phyloP scores from a whole-genome alignment of 2,888 invertebrate genomes.

The Octonoba sinensis region DNA sequence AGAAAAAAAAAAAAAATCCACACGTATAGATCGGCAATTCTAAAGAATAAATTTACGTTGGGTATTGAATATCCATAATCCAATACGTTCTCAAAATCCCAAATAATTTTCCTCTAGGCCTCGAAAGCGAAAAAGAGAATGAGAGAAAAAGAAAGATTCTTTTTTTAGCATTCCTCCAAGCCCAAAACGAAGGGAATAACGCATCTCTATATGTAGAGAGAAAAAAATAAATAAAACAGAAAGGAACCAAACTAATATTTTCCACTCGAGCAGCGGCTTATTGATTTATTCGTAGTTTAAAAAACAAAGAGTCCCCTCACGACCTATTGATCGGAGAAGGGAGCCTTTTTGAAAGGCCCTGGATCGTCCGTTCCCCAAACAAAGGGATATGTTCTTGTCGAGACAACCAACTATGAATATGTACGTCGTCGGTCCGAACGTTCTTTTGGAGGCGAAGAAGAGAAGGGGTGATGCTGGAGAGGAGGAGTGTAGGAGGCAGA shows the following conservation, averaged over 20 bases:
- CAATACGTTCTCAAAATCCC: slow-evolving; percentile 62
- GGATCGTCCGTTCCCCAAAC: slow-evolving; percentile 36
- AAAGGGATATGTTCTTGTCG: slow-evolving; percentile 51
- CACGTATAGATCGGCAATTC: too few species aligned
- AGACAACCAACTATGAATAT: slow-evolving; percentile 59
- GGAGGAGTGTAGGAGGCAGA: neutral
- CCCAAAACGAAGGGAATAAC: neutral
- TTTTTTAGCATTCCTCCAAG: slow-evolving; percentile 9
- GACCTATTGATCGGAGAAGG: slow-evolving; percentile 36
- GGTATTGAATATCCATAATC: slow-evolving; percentile 63
- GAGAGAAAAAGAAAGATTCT: slow-evolving; percentile 18
- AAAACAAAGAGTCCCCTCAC: slow-evolving; percentile 44
- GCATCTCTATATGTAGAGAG: slow-evolving; percentile 2
- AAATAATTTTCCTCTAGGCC: slow-evolving; percentile 57
- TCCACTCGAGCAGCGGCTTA: slow-evolving; percentile 48
- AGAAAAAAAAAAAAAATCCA: too few species aligned
- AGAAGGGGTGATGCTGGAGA: neutral
- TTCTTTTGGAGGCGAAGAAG: neutral
- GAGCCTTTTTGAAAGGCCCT: slow-evolving; percentile 31
- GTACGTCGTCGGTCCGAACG: slow-evolving; percentile 25
- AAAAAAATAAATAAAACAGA: slow-evolving; percentile 5
- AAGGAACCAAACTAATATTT: slow-evolving; percentile 38
- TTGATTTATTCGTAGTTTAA: slow-evolving; percentile 55
- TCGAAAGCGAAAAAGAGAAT: slow-evolving; percentile 14
- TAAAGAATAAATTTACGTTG: slow-evolving; percentile 55